Evolutionary conservation across 2,888 invertebrate species (phyloP).

Genomic region (Ptilodon capucinus): DNA sequence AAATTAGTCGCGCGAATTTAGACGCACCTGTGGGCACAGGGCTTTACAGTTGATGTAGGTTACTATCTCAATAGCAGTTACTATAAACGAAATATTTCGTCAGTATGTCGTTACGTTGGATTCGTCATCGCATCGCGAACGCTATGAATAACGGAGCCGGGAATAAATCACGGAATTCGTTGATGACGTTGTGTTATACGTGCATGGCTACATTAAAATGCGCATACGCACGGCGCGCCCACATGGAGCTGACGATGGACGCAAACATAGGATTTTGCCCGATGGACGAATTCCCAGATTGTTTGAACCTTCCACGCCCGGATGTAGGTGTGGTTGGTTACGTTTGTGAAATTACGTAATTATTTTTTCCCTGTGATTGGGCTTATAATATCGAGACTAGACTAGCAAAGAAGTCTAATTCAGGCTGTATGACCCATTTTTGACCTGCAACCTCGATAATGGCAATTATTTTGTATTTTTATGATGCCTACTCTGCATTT

Average conservation of each 20-base stretch:
- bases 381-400: too few species aligned
- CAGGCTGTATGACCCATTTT: too few species aligned
- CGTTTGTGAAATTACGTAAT: neutral
- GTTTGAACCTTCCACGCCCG: neutral
- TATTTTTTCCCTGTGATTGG: neutral
- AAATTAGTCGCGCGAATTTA: too few species aligned
- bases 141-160: constrained; percentile 17
- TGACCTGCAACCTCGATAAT: too few species aligned
- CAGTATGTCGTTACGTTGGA: neutral
- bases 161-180: constrained; percentile 34
- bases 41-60: too few species aligned
- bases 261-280: neutral
- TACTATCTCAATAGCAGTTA: neutral
- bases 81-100: neutral
- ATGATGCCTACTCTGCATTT: too few species aligned
- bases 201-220: constrained; percentile 9
- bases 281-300: neutral
- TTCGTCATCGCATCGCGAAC: neutral
- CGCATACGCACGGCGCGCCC: neutral
- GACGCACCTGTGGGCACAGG: too few species aligned
- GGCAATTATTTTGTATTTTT: too few species aligned
- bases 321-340: neutral
- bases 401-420: too few species aligned
- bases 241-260: neutral
- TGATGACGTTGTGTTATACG: constrained; percentile 25